Conservation (phyloP, 2,113 vertebrate genomes). For the Oncorhynchus masou region DNA sequence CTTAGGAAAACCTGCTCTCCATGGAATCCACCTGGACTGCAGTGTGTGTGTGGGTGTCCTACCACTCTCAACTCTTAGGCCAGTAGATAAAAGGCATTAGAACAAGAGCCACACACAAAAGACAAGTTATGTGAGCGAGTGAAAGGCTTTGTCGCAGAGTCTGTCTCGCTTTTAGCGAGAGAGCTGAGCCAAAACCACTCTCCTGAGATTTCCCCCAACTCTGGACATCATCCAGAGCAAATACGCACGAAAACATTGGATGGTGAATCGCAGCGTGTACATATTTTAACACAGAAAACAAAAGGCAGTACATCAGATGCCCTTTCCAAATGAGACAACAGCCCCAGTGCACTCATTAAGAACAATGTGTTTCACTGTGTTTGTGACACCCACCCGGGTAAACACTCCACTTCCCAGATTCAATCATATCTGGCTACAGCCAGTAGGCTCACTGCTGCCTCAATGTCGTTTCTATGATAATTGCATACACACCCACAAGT, state of each 20-base stretch:
- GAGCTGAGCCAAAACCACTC: neutral
- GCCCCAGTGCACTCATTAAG: neutral
- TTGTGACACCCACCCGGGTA: neutral
- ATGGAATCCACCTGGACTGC: neutral
- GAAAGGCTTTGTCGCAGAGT: neutral
- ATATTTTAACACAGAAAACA: neutral
- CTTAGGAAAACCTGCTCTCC: neutral
- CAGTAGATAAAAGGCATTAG: neutral
- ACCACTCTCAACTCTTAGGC: neutral
- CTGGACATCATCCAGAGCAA: neutral
- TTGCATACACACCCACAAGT: slow-evolving; percentile 31
- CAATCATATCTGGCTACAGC: slow-evolving; percentile 2
- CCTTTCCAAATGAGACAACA: neutral
- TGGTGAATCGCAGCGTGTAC: neutral
- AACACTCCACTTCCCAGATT: slow-evolving; percentile 13
- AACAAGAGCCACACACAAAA: neutral
- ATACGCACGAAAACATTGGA: no score
- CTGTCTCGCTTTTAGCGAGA: neutral
- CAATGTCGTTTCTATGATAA: slow-evolving; percentile 30
- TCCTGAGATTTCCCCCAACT: neutral
- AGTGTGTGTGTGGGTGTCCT: neutral
- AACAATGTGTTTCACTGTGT: neutral
- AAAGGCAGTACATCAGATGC: neutral
- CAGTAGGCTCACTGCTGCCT: slow-evolving; percentile 10
- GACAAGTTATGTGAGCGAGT: neutral